Conservation (phyloP, 2,113 vertebrate species). For the Epinephelus lanceolatus region DNA sequence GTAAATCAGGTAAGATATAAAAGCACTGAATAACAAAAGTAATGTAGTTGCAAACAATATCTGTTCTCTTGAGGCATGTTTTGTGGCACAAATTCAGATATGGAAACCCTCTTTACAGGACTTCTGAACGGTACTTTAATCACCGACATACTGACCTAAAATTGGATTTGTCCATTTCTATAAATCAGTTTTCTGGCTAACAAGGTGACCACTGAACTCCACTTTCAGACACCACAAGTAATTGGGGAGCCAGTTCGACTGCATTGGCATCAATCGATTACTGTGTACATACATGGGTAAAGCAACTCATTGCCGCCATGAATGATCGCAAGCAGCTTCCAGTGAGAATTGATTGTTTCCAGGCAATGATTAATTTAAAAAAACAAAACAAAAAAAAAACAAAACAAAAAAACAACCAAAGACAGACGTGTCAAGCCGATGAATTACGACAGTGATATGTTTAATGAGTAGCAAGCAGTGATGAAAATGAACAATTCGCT, state of each 20-base stretch:
- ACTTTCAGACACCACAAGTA: slow-evolving; percentile 29
- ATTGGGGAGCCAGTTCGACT: slow-evolving; percentile 28
- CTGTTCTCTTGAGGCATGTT: not conserved
- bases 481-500: slow-evolving; percentile 47
- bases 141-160: not conserved
- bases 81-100: not conserved
- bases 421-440: slow-evolving; percentile 29
- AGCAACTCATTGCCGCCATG: slow-evolving; percentile 29
- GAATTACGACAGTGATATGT: slow-evolving; percentile 54
- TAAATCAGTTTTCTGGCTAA: slow-evolving; percentile 4
- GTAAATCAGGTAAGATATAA: slow-evolving; percentile 4
- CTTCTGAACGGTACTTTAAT: not conserved
- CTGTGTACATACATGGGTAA: slow-evolving; percentile 32
- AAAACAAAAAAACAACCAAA: not conserved
- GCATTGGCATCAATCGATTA: slow-evolving; percentile 14
- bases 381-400: slow-evolving; percentile 8
- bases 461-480: slow-evolving; percentile 49
- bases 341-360: slow-evolving; percentile 62
- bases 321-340: slow-evolving; percentile 57
- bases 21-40: not conserved
- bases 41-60: not conserved
- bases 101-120: not conserved
- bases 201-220: slow-evolving; percentile 6
- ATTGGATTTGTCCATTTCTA: not conserved
- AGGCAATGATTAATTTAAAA: slow-evolving; percentile 54